These are phyloP conservation scores for Cnemophilus loriae DNA, from an alignment of 2,113 vertebrate genomes.

Conservation along the genomic window DNA sequence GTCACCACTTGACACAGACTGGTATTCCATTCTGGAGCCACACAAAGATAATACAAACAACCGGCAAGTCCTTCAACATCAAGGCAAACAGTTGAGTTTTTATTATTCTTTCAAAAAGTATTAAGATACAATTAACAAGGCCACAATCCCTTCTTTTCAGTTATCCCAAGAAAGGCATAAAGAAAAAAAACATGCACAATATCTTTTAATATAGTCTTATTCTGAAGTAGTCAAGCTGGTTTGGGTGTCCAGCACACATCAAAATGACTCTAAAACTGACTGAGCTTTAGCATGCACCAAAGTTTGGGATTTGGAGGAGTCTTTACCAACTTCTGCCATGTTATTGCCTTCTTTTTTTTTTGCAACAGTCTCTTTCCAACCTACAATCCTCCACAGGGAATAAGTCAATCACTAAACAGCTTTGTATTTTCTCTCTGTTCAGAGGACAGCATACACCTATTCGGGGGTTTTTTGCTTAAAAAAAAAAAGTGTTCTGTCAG, in stretches of 20 bases:
- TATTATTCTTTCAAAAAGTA: not conserved
- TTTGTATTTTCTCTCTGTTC: not conserved
- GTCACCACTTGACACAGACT: not conserved
- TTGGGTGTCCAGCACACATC: not conserved
- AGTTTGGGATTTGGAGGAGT: not conserved
- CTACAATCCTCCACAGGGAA: not conserved
- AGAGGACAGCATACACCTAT: not conserved
- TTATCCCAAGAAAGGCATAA: not conserved
- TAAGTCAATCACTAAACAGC: not conserved
- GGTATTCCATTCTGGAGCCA: not conserved
- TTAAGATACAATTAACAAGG: not conserved
- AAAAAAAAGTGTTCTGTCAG: not conserved
- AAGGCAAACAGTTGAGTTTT: not conserved
- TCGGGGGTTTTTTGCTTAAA: accelerated
- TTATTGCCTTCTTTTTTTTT: not conserved
- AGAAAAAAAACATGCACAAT: not conserved
- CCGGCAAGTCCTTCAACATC: conserved; percentile 1
- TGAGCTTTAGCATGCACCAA: not conserved
- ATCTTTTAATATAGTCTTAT: not conserved
- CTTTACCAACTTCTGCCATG: not conserved
- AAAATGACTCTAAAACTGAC: not conserved
- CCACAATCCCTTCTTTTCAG: not conserved
- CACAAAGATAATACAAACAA: conserved; percentile 30
- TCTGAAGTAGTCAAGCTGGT: not conserved
- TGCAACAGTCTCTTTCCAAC: not conserved